phyloP scores from a whole-genome alignment of 2,888 invertebrate genomes.

The Caenorhabditis sp. region DNA sequence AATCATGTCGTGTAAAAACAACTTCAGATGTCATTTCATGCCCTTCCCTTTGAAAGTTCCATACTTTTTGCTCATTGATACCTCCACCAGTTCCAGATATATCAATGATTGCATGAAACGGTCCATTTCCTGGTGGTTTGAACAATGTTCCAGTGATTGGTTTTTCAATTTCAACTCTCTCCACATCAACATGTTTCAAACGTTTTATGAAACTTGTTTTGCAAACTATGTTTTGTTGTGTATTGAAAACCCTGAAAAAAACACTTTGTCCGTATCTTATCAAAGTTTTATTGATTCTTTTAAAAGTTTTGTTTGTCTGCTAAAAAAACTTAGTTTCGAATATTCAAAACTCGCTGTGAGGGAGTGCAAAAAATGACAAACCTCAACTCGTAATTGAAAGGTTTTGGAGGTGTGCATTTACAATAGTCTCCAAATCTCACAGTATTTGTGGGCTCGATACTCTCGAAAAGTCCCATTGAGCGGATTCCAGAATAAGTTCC shows the following conservation, averaged over 20 bases:
- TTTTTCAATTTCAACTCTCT: slow-evolving; percentile 30
- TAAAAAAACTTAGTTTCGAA: too few relatives aligned
- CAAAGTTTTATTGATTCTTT: neutral
- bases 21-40: neutral
- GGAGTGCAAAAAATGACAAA: neutral
- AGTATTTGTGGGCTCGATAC: slow-evolving; percentile 21
- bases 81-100: slow-evolving; percentile 45
- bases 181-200: slow-evolving; percentile 15
- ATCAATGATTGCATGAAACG: slow-evolving; percentile 35
- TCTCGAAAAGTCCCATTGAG: slow-evolving; percentile 33
- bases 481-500: slow-evolving; percentile 23
- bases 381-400: slow-evolving; percentile 18
- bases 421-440: slow-evolving; percentile 32
- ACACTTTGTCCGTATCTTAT: neutral
- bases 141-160: slow-evolving; percentile 26
- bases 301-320: neutral
- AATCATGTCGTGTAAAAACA: too few relatives aligned
- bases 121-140: slow-evolving; percentile 38
- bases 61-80: slow-evolving; percentile 34
- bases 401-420: slow-evolving; percentile 34
- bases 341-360: too few relatives aligned
- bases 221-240: neutral
- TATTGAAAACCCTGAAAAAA: slow-evolving; percentile 16
- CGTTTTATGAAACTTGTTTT: neutral
- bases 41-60: neutral